A percentile compares a stretch with the other conserved stretches of the same genome.
phyloP scores from a whole-genome alignment of 35 echinoderm and acorn worm species.

The Hemicentrotus pulcherrimus region DNA sequence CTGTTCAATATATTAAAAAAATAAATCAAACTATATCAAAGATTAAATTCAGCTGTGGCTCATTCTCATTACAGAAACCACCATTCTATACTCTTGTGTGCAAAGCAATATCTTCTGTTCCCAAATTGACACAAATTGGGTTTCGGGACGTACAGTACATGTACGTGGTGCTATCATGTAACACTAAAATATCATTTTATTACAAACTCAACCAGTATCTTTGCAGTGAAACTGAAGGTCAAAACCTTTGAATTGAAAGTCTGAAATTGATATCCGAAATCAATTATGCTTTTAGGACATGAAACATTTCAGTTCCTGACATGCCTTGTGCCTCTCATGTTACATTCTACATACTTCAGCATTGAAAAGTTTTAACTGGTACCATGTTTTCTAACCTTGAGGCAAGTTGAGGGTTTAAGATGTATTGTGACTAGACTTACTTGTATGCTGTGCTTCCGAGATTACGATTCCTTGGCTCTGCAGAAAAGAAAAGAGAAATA shows the following conservation, averaged over 20 bases:
- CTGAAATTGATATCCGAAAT: neutral
- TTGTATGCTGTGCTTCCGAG: neutral
- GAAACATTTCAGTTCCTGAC: neutral
- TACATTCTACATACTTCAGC: neutral
- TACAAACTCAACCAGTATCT: neutral
- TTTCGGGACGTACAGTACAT: neutral
- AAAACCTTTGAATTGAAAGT: neutral
- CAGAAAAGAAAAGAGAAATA: neutral
- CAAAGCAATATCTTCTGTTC: neutral
- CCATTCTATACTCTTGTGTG: too few species aligned
- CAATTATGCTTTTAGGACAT: slow-evolving; percentile 2
- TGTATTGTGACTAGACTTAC: neutral
- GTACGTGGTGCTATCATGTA: neutral
- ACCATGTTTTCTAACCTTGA: neutral
- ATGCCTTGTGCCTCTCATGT: neutral
- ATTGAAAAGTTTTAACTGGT: neutral
- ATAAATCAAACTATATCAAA: too few species aligned
- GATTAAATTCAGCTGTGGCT: too few species aligned
- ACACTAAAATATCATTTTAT: neutral
- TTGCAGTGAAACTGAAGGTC: neutral
- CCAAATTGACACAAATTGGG: neutral
- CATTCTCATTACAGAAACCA: too few species aligned
- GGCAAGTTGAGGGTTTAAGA: neutral
- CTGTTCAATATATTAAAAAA: too few species aligned
- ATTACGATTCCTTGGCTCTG: neutral